These are phyloP conservation scores for Bungarus multicinctus DNA, from an alignment of 2,113 vertebrate species.

Conservation along the genomic window DNA sequence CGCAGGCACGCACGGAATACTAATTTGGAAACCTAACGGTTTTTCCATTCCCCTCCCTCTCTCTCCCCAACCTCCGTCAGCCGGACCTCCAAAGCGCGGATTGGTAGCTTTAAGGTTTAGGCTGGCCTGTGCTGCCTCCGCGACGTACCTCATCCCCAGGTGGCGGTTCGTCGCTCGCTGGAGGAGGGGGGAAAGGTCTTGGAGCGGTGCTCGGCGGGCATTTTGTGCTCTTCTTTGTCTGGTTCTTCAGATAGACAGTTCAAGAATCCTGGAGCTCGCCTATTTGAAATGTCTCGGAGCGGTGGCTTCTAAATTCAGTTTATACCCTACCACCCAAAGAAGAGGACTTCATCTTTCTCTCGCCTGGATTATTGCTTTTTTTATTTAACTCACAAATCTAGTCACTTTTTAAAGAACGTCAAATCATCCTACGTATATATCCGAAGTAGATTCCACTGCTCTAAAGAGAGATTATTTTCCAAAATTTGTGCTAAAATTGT, in stretches of 20 bases:
- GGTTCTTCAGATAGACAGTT: background rate
- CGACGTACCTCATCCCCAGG: background rate
- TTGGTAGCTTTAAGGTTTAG: background rate
- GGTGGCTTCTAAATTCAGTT: background rate
- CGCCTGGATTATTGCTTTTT: background rate
- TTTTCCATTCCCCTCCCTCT: no score
- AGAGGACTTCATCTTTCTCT: background rate
- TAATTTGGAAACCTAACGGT: background rate
- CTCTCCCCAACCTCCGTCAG: background rate
- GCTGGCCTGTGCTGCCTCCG: background rate
- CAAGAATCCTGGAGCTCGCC: background rate
- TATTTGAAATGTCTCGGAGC: background rate
- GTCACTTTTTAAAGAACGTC: background rate
- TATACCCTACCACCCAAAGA: background rate
- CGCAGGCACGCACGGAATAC: background rate
- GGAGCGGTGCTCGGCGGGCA: background rate
- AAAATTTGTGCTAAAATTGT: background rate
- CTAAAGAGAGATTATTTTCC: background rate
- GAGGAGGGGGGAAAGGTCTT: background rate
- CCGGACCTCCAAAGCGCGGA: background rate
- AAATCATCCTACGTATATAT: background rate
- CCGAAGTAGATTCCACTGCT: background rate
- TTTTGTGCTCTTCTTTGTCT: background rate
- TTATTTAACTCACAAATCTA: background rate
- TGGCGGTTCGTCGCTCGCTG: constrained; percentile 12